Base-by-base conservation (phyloP, 2,113 vertebrate genomes). In the Aix galericulata region DNA sequence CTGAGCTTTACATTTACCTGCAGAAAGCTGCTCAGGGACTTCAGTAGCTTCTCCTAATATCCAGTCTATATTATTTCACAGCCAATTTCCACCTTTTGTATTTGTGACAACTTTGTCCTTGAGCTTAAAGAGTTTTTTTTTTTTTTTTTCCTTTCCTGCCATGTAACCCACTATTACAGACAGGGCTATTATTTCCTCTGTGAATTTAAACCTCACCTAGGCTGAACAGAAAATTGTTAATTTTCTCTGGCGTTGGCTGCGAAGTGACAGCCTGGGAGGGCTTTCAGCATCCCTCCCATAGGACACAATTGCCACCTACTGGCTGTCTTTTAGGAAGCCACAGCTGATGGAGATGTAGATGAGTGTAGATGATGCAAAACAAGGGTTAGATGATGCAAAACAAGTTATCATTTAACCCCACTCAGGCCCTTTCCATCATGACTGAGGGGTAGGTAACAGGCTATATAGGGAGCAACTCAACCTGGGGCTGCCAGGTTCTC, bases 301-400 rank as follows among this genome's bases (percentile, higher is more conserved):
- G 67, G 55, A 68, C 83, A 76, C 48, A 94, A 2, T 92, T 95
- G 96, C 95, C 96, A 96, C 81, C 92, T 96, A 76, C 91, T 79
- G 94, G 93, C 91, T 91, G 74, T 50, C 74, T 40, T 78, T 84
- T 46, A 55, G 63, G 53, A 69, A 55, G 17, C 67, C 66, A 23
- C 4, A 76, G 34, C 32, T 69, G 34, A 53, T 62, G 44, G 50
- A 48, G 46, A 48, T 48, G 46, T 48, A 48, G 36, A 64, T 17
- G 13, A 17, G 9, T 8, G 0, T 9, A 60, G 58, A 5, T 13
- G 31, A 9, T 79, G n/a, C 14, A 34, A 71, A 86, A n/a, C 13
- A 26, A 86, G 25, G 38, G 38, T 38, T 9, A 60, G 58, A 5
- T 13, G 31, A 9, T 79, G n/a, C 14, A 34, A 72, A 86, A n/a